Percentiles rank a stretch among this genome's conserved stretches.
phyloP scores from a whole-genome alignment of 2,113 vertebrate species.

The Rhagologus leucostigma region DNA sequence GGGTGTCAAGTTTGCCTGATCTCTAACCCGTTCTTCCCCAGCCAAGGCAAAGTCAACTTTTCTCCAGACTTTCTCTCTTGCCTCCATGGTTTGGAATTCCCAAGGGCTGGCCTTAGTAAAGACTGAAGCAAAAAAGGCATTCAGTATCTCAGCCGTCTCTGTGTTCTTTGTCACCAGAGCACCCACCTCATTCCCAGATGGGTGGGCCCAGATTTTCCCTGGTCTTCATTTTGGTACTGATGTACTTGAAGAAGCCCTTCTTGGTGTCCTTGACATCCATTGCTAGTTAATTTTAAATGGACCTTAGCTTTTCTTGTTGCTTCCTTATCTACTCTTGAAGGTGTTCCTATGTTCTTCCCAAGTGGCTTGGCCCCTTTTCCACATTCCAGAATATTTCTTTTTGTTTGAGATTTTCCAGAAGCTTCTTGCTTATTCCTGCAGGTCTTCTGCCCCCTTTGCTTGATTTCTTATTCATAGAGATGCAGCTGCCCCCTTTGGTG shows the following conservation, averaged over 20 bases:
- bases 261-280: neutral
- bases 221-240: neutral
- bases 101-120: neutral
- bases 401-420: neutral
- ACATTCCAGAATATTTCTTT: neutral
- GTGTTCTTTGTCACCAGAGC: neutral
- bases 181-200: neutral
- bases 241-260: neutral
- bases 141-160: neutral
- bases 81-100: neutral
- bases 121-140: neutral
- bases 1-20: neutral
- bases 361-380: neutral
- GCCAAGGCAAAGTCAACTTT: neutral
- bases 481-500: neutral
- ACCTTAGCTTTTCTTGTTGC: rapidly evolving
- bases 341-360: neutral
- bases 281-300: neutral
- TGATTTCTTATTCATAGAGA: neutral
- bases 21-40: neutral
- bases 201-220: neutral
- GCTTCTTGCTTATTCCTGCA: neutral
- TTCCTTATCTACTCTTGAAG: neutral
- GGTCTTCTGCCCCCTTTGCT: neutral
- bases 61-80: neutral